Evolutionary conservation across 1,140 invertebrate genomes (phyloP).

Genomic region (Bradynema listronoti): DNA sequence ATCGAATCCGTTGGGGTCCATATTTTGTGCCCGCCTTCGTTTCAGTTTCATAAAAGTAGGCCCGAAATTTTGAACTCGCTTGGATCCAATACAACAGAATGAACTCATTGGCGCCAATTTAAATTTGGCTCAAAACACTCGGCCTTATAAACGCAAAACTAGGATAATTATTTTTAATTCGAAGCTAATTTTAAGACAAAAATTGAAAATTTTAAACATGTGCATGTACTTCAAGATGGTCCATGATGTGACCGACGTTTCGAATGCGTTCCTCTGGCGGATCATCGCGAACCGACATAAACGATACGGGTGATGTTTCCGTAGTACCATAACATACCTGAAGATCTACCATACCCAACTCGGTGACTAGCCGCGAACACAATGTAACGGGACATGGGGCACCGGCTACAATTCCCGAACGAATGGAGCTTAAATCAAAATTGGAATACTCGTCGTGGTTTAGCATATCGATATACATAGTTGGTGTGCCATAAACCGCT

Average conservation of each 20-base stretch:
- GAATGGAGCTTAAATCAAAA: conserved; percentile 48
- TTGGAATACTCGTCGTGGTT: conserved; percentile 50
- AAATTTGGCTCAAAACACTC: no score
- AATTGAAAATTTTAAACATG: no score
- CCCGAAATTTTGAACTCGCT: no score
- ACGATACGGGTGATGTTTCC: conserved; percentile 70
- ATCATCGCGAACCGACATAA: conserved; percentile 63
- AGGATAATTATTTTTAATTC: no score
- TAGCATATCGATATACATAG: conserved; percentile 80
- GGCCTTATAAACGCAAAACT: no score
- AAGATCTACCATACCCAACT: conserved; percentile 43
- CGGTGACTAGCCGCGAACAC: conserved; percentile 48
- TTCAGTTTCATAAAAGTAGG: no score
- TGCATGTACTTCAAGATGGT: conserved; percentile 72
- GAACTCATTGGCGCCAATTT: no score
- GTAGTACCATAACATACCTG: conserved; percentile 63
- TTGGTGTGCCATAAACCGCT: conserved; percentile 80
- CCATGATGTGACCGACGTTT: conserved; percentile 71
- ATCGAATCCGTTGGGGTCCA: no score
- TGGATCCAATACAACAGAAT: no score
- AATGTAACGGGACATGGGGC: conserved; percentile 70
- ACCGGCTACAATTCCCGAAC: conserved; percentile 66
- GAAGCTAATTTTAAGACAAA: no score
- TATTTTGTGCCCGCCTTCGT: no score
- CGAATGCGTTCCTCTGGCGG: conserved; percentile 65